These are phyloP conservation scores for Syngnathus typhle DNA, from an alignment of 2,113 vertebrate genomes.

Conservation along the genomic window DNA sequence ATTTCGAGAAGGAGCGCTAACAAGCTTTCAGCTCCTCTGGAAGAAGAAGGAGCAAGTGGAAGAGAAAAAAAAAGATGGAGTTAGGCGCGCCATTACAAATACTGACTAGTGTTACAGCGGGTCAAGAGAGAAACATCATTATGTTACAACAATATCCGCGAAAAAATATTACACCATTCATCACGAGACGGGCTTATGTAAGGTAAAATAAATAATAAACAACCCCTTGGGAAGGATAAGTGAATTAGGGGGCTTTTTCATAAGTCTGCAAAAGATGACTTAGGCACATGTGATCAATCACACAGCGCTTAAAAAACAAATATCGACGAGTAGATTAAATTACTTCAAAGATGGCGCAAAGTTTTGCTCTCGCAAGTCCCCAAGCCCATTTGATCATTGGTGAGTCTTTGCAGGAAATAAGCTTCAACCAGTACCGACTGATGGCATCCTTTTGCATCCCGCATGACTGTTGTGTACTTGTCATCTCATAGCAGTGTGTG, in stretches of 20 bases:
- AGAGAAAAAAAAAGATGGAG: constrained; percentile 42
- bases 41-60: constrained; percentile 39
- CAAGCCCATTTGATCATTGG: constrained; percentile 43
- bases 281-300: constrained; percentile 62
- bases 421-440: constrained; percentile 14
- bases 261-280: constrained; percentile 56
- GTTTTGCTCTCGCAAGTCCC: constrained; percentile 4
- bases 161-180: constrained; percentile 59
- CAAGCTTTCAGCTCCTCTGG: constrained; percentile 72
- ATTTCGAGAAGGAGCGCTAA: constrained; percentile 69
- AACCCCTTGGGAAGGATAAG: constrained; percentile 53
- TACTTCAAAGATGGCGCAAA: constrained; percentile 34
- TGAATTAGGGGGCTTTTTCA: constrained; percentile 62
- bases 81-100: constrained; percentile 47
- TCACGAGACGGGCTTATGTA: constrained; percentile 54
- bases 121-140: constrained; percentile 54
- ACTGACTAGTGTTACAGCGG: constrained; percentile 37
- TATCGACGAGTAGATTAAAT: constrained; percentile 55
- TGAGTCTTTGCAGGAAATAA: constrained; percentile 29
- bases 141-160: constrained; percentile 50
- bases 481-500: constrained; percentile 21
- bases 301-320: constrained; percentile 46
- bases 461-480: constrained; percentile 4
- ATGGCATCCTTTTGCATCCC: constrained; percentile 17
- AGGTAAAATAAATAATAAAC: constrained; percentile 60